Evolutionary conservation across 2,113 vertebrate genomes (phyloP), one percentile per base, ranked within the genome.

Genomic region (Calyptommatus sinebrachiatus): DNA sequence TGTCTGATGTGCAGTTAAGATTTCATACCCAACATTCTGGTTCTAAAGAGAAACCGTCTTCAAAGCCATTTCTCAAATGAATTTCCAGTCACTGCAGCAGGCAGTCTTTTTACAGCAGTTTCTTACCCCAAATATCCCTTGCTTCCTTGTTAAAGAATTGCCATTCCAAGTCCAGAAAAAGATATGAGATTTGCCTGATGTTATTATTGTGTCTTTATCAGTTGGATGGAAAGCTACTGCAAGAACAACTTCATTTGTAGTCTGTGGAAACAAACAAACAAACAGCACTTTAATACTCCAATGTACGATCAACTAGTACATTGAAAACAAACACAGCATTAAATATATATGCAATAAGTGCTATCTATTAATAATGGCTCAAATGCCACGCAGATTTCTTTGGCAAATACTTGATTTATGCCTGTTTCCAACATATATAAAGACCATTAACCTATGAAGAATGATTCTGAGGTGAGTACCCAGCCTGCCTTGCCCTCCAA

Each of bases 101-200:
- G n/a, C 77, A 35, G 80, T 14, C 80, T 66, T 3, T 2, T 26
- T 2, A 46, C 35, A 29, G 2, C 45, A 62, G 20, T 76, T 88
- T 77, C 94, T 96, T 94, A 99, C 98, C 95, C 98, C 98, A 91
- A 99, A 99, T 89, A 99, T 97, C 71, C 98, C 98, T 87, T 99
- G 98, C 92, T 99, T 99, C 67, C 97, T 96, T 75, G 97, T 96
- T 89, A 99, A 94, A 1, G 97, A 97, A 89, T 93, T 97, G 69
- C 97, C 97, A 16, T 83, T 96, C 98, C 98, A 99, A 70, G 97
- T 97, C 98, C 98, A 99, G 94, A 99, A 99, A 95, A 99, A 99
- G 89, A 99, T 98, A 93, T 99, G 98, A 73, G 97, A 99, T 94
- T 99, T 99, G n/a, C 98, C 98, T 82, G 97, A 98, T 16, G 98